Percentiles rank a stretch among this genome's conserved stretches.
Evolutionary conservation across 2,888 invertebrate genomes (phyloP).

Genomic region (Drosophila phalerata): DNA sequence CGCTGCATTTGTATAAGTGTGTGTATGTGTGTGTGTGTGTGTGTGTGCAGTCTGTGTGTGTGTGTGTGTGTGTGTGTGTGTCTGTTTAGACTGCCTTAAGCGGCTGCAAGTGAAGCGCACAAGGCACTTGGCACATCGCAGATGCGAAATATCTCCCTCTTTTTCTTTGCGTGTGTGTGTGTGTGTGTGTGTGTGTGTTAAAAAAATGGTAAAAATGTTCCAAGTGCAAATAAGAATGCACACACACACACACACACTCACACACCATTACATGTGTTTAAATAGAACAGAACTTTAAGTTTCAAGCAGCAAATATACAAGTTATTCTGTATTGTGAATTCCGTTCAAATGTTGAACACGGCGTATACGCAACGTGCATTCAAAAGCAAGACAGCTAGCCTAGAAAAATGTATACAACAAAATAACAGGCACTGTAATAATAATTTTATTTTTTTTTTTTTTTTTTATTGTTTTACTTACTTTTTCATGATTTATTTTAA

Average conservation of each 20-base stretch:
- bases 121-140: conserved; percentile 71
- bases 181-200: conserved; percentile 39
- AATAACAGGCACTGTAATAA: too few relatives aligned
- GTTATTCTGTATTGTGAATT: neutral
- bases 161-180: neutral
- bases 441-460: too few relatives aligned
- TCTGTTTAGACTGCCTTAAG: conserved; percentile 51
- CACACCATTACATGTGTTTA: conserved; percentile 7
- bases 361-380: conserved; percentile 18
- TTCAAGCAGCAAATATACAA: neutral
- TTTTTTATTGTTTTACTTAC: too few relatives aligned
- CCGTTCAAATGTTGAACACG: neutral
- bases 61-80: conserved; percentile 18
- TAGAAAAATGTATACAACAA: too few relatives aligned
- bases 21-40: conserved; percentile 8
- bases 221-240: conserved; percentile 21
- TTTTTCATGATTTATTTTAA: too few relatives aligned
- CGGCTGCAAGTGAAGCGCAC: conserved; percentile 68
- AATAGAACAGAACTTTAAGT: conserved; percentile 25
- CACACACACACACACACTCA: conserved; percentile 13
- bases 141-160: conserved; percentile 45
- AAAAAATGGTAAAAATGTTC: conserved; percentile 46
- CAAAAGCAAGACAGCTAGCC: too few relatives aligned
- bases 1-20: conserved; percentile 9
- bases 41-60: conserved; percentile 21